Conservation (phyloP, 2,113 vertebrate species). For the Muntiacus reevesi region DNA sequence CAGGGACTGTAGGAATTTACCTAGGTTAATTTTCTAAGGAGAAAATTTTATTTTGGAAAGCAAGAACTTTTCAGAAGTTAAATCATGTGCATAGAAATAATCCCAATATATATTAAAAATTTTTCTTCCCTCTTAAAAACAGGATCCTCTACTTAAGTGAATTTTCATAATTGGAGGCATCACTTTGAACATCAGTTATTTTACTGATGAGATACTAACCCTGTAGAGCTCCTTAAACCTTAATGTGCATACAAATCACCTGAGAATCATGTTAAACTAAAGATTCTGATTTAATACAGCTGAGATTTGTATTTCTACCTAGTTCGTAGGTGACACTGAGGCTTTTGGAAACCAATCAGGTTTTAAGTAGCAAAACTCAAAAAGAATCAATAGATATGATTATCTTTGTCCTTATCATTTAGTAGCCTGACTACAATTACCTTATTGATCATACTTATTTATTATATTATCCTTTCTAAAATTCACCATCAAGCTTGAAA, state of each 20-base stretch:
- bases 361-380: neutral
- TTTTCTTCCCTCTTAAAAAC: neutral
- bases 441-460: neutral
- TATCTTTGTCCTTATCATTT: neutral
- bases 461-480: neutral
- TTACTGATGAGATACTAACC: neutral
- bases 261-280: neutral
- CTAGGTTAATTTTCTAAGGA: neutral
- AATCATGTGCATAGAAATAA: neutral
- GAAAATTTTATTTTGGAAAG: conserved; percentile 13
- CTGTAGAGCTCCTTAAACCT: neutral
- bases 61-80: neutral
- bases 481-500: neutral
- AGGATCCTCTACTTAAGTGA: neutral
- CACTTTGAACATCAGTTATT: neutral
- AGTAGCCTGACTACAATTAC: neutral
- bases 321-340: neutral
- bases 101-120: neutral
- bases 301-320: neutral
- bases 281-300: neutral
- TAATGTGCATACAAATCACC: neutral
- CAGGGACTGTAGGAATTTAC: neutral
- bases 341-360: neutral
- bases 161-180: neutral
- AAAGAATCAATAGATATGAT: neutral